These are phyloP conservation scores for Apoderus coryli DNA, from an alignment of 2,888 invertebrate genomes.

Conservation along the genomic window DNA sequence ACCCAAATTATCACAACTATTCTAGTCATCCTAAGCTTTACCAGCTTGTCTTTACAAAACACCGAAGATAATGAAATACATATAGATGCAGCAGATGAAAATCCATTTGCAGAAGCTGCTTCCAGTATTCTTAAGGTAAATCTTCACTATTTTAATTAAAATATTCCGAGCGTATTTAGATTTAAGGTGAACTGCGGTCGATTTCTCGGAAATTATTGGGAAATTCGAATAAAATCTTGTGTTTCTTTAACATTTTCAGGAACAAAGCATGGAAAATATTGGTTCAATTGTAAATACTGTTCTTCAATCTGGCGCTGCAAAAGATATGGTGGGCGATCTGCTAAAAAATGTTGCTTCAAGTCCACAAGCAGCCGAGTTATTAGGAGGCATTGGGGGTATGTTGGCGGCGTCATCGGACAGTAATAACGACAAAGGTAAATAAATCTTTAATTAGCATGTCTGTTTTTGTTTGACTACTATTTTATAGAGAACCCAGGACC, in stretches of 20 bases:
- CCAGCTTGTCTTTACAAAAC: constrained; percentile 17
- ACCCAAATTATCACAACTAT: too few relatives aligned
- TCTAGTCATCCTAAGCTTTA: constrained; percentile 20
- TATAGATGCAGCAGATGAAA: constrained; percentile 36
- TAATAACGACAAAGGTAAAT: not conserved
- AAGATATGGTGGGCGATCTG: constrained; percentile 30
- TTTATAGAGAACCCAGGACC: constrained; percentile 13
- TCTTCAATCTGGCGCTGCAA: constrained; percentile 52
- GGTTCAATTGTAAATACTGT: constrained; percentile 52
- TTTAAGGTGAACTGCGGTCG: too few relatives aligned
- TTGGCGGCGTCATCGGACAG: not conserved
- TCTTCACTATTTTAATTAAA: too few relatives aligned
- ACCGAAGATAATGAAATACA: constrained; percentile 28
- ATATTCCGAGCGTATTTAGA: too few relatives aligned
- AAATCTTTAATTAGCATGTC: not conserved
- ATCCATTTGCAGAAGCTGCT: constrained; percentile 53
- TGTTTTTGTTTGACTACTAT: constrained; percentile 4
- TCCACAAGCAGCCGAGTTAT: constrained; percentile 18
- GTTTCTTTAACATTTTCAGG: constrained; percentile 8
- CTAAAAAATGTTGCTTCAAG: constrained; percentile 17
- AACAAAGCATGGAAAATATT: constrained; percentile 33
- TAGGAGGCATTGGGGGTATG: constrained; percentile 19
- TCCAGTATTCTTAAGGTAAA: constrained; percentile 46
- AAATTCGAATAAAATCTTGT: too few relatives aligned
- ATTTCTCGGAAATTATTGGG: too few relatives aligned